Base-by-base conservation (phyloP, 2,888 invertebrate species). In the Molanna angustata region DNA sequence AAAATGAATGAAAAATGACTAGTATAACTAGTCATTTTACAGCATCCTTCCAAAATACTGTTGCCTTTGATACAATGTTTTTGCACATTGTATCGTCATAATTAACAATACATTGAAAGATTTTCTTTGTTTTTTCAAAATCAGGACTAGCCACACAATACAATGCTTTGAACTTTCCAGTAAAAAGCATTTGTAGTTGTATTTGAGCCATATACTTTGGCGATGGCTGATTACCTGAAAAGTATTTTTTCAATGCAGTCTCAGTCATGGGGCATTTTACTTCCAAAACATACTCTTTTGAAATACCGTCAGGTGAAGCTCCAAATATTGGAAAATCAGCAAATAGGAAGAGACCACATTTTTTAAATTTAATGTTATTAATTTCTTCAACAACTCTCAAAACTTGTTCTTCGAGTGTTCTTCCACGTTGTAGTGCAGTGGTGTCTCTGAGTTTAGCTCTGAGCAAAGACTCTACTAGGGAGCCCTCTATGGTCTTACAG, bases 141-240 rank as follows among this genome's bases (percentile, higher is more conserved):
- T 40, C 40, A 16, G 40, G 40, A 17, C 17, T 16, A 7, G 40
- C 40, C 19, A 40, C 40, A 40, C 9, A 9, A 17, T 16, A 40
- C 19, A 40, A 4, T 6, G n/a, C 40, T 40, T 16, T 40, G 18
- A 7, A 16, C 17, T 17, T 40, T 40, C n/a, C 17, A 16, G 16
- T 18, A 16, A 40, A 40, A 17, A 16, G 40, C 40, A 40, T 40
- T 14, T 40, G 40, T 14, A 40, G 16, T 17, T 40, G 40, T 9
- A 40, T 40, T 40, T 40, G 40, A 6, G 40, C 35, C 14, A 14
- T 14, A 17, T 16, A 40, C n/a, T 7, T 40, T 18, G 4, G 4
- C 4, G 40, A 3, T 4, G 40, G 40, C 14, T 16, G 40, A 6
- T 14, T 17, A 18, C 17, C 14, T 35, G 4, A 16, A 7, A 40